A percentile compares a stretch with the other conserved stretches of the same genome.
Conservation (phyloP, 2,113 vertebrate genomes). For the Cervus canadensis region DNA sequence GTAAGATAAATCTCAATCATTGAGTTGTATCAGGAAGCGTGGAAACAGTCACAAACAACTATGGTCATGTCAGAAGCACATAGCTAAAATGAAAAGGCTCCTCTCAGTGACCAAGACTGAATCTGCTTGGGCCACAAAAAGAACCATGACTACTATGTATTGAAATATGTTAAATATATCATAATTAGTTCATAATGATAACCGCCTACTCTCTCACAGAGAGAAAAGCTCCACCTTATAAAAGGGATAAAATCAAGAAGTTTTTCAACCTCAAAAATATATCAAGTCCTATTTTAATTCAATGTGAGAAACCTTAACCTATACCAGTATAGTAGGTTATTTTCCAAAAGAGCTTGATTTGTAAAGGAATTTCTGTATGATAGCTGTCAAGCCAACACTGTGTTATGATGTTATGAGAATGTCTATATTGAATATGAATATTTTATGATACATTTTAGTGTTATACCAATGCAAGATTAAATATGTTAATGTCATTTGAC, state of each 20-base stretch:
- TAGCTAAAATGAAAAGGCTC: background rate
- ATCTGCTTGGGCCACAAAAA: background rate
- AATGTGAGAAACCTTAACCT: background rate
- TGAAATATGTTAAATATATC: slow-evolving; percentile 2
- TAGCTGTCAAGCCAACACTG: background rate
- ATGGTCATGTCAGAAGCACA: background rate
- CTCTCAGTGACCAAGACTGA: background rate
- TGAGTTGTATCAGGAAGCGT: background rate
- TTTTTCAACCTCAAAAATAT: background rate
- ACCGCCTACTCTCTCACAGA: background rate
- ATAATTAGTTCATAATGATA: background rate
- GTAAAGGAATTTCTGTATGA: background rate
- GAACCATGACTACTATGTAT: background rate
- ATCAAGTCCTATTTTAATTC: background rate
- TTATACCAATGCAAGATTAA: background rate
- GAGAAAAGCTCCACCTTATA: background rate
- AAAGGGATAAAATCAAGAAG: background rate
- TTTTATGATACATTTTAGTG: background rate
- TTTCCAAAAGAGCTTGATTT: background rate
- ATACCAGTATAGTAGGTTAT: background rate
- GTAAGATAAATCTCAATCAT: background rate
- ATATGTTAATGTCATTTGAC: background rate
- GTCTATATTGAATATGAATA: background rate
- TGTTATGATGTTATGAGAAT: background rate
- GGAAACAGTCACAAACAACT: background rate